Evolutionary conservation across 1,140 invertebrate species (phyloP), one percentile per base, ranked within the genome.

Genomic region (Zeugodacus cucurbitae): DNA sequence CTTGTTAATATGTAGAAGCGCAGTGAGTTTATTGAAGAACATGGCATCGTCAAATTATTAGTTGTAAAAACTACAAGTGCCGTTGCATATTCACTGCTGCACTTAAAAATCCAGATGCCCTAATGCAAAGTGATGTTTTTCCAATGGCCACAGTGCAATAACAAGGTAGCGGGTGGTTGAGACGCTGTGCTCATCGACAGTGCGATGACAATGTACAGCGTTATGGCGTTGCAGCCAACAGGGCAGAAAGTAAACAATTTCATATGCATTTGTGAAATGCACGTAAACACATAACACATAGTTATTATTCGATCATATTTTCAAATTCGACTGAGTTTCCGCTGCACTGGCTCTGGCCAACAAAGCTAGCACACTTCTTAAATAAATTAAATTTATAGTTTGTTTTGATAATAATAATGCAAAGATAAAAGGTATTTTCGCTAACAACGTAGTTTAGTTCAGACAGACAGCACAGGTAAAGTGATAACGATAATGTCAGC

Each of bases 61-160:
- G 3, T 41, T 41, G 32, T 74, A 74, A 20, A 74, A 74, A 41
- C 37, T 22, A 22, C 17, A 20, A 41, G 34, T 74, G 6, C 20
- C n/a, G 1, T 37, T 26, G 74, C 74, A 82, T 70, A n/a, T 48
- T 20, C 17, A 5, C 41, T 20, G 74, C 44, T 4, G 11, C 74
- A 82, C 37, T 82, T 82, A 48, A 82, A 44, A 82, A 26, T 82
- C 74, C 74, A 82, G 74, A 82, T 82, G 74, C 74, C 74, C n/a
- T 48, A 82, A 82, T 82, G 37, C 74, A 48, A 48, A 48, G 74
- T 82, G 41, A 48, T 44, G 74, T 82, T 48, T 82, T 82, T 82
- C 44, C 74, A 74, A 82, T 82, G 41, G 2, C 74, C 8, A 26
- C 74, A 48, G 34, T 14, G 7, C 41, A 44, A 26, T 41, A 48